Conservation (phyloP, 2,888 invertebrate genomes). For the Cosmia trapezina region DNA sequence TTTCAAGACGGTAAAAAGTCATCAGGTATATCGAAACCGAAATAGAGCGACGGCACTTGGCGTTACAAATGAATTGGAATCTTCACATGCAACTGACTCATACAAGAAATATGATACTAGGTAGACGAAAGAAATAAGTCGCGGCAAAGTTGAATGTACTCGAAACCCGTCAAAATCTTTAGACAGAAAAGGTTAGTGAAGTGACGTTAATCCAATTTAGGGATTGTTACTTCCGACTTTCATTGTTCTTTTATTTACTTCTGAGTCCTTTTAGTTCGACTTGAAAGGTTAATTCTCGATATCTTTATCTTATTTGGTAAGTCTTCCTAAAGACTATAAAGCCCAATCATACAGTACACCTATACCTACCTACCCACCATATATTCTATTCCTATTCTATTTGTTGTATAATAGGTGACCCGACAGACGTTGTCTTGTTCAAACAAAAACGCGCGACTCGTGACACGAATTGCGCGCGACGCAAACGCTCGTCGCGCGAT, state of each 20-base stretch:
- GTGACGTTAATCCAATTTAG: conserved; percentile 27
- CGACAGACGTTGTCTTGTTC: no score
- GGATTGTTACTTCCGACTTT: conserved; percentile 10
- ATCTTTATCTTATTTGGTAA: background rate
- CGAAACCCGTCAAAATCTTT: conserved; percentile 41
- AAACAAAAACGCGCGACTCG: no score
- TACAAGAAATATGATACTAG: conserved; percentile 6
- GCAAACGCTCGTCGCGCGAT: no score
- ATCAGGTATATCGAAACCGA: background rate
- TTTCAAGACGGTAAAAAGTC: no score
- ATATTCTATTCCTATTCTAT: no score
- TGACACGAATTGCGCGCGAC: no score
- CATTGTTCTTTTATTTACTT: conserved; percentile 26
- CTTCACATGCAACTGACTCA: background rate
- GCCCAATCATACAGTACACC: background rate
- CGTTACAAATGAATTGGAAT: background rate
- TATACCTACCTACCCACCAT: no score
- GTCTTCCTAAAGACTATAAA: no score
- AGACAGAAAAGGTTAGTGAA: background rate
- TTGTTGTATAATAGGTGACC: no score
- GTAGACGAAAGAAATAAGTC: conserved; percentile 17
- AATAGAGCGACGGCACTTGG: background rate
- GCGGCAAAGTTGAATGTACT: background rate
- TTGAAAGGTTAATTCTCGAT: background rate
- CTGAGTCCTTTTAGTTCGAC: background rate